phyloP scores from a whole-genome alignment of 2,797 vertebrate genomes.

The Smutsia gigantea region DNA sequence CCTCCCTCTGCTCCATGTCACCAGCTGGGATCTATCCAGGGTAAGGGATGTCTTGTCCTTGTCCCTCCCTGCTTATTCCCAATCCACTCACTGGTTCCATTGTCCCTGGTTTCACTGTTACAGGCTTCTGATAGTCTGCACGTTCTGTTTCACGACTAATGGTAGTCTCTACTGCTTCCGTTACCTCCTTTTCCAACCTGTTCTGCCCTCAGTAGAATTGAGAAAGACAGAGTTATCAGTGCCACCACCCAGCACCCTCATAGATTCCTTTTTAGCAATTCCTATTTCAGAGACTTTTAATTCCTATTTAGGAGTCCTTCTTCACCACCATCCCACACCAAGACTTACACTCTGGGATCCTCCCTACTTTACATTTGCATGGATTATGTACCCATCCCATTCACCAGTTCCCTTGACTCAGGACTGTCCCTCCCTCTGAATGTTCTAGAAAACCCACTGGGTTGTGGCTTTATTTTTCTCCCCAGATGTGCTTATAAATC shows the following conservation, averaged over 20 bases:
- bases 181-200: constrained; percentile 1
- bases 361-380: neutral
- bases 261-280: neutral
- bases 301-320: neutral
- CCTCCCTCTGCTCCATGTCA: neutral
- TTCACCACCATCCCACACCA: neutral
- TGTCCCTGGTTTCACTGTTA: constrained; percentile 37
- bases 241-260: neutral
- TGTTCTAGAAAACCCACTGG: neutral
- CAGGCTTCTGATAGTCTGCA: neutral
- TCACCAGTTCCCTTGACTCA: neutral
- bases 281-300: no score
- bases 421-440: neutral
- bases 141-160: neutral
- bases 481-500: neutral
- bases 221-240: constrained; percentile 54
- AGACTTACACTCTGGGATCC: neutral
- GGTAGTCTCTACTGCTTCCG: constrained; percentile 58
- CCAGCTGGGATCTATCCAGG: neutral
- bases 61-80: neutral
- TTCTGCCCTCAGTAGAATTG: constrained; percentile 63
- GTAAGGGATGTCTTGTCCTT: neutral
- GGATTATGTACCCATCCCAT: neutral
- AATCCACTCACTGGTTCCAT: constrained; percentile 66
- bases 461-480: constrained; percentile 23